phyloP scores from a whole-genome alignment of 2,888 invertebrate species.

The Erpobdella octoculata region DNA sequence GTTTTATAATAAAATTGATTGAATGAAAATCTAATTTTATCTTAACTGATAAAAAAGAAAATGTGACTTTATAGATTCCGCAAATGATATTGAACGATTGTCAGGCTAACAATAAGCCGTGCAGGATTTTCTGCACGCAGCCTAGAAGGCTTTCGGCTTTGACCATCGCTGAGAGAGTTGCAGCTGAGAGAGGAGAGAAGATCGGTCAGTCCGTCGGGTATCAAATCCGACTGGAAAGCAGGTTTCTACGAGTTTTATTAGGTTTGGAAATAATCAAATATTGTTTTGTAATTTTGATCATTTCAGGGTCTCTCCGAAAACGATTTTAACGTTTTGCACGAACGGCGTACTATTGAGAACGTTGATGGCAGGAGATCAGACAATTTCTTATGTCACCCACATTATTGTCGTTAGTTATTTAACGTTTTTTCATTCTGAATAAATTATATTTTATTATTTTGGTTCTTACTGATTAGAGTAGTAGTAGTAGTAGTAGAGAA shows the following conservation, averaged over 20 bases:
- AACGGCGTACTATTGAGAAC: constrained; percentile 79
- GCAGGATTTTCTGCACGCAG: constrained; percentile 84
- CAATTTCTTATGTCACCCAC: constrained; percentile 71
- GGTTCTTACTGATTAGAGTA: background rate
- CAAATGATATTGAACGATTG: constrained; percentile 78
- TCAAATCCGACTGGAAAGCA: constrained; percentile 81
- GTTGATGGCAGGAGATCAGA: constrained; percentile 70
- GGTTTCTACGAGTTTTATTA: constrained; percentile 47
- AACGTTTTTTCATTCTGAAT: background rate
- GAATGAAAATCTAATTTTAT: background rate
- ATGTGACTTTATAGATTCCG: constrained; percentile 65
- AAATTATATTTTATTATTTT: background rate
- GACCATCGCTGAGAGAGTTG: constrained; percentile 79
- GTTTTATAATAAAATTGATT: background rate
- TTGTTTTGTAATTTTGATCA: too few species aligned
- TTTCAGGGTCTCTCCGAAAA: constrained; percentile 65
- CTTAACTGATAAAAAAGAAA: background rate
- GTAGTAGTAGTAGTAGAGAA: background rate
- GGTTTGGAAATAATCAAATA: too few species aligned
- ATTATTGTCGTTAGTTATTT: constrained; percentile 53
- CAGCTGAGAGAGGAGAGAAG: constrained; percentile 74
- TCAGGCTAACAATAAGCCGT: constrained; percentile 59
- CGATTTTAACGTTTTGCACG: constrained; percentile 81
- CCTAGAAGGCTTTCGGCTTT: constrained; percentile 84
- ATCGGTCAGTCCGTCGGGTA: constrained; percentile 75